Evolutionary conservation across 2,888 invertebrate genomes (phyloP).

Genomic region (Diaprepes abbreviatus): DNA sequence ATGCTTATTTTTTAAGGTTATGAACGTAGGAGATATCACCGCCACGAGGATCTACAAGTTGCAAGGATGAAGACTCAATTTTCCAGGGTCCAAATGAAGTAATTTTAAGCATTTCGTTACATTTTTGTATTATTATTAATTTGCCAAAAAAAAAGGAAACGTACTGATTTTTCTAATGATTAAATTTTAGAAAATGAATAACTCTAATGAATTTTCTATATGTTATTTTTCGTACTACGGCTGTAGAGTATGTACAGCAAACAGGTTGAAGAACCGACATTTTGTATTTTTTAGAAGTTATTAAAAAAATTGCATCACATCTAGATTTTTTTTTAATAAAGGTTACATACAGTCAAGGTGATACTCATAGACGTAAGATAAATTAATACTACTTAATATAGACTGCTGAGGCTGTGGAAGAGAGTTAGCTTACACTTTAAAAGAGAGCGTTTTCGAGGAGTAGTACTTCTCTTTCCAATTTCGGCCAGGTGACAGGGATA

Average conservation of each 20-base stretch:
- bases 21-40: slow-evolving; percentile 57
- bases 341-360: background rate
- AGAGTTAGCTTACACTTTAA: too few relatives aligned
- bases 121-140: slow-evolving; percentile 17
- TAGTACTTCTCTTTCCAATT: too few relatives aligned
- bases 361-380: too few relatives aligned
- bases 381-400: too few relatives aligned
- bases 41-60: slow-evolving; percentile 61
- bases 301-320: slow-evolving; percentile 16
- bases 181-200: background rate
- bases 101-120: slow-evolving; percentile 24
- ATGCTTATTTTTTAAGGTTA: slow-evolving; percentile 56
- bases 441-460: too few relatives aligned
- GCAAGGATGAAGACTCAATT: slow-evolving; percentile 45
- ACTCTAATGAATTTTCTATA: background rate
- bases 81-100: background rate
- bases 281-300: slow-evolving; percentile 16
- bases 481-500: too few relatives aligned
- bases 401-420: too few relatives aligned
- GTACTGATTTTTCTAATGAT: slow-evolving; percentile 22
- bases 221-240: slow-evolving; percentile 19
- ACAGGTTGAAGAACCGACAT: slow-evolving; percentile 5
- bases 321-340: background rate
- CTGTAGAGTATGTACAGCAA: background rate
- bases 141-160: background rate